Base-by-base conservation (phyloP, 2,797 vertebrate species). In the Myiothlypis coronata region DNA sequence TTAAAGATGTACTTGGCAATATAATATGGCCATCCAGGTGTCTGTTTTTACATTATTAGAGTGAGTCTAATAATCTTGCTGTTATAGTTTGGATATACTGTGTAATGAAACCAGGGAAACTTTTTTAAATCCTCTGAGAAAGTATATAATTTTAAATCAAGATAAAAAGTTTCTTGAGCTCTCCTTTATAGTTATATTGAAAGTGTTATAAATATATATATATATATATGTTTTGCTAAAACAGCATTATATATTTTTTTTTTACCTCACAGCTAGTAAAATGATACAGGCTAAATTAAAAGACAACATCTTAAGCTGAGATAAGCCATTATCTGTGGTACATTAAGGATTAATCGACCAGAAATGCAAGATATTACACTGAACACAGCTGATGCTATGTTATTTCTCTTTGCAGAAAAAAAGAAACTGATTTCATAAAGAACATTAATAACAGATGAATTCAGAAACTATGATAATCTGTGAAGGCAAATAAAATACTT, bases 331-430 rank as follows among this genome's bases (percentile, higher is more conserved):
- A 94, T 97, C 94, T 96, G 96, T 96, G 97, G 93, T 95, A 94
- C 95, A 94, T 97, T 97, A 97, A 97, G 92, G 76, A 96, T 96
- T 97, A 97, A 97, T 97, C 3, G 12, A 95, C 93, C 84, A 95
- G 93, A 97, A 98, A 96, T 97, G 53, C 83, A 94, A 86, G 90
- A 94, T 97, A 92, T 96, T 95, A 71, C 63, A 87, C 63, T 94
- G 83, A 91, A 96, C 82, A 84, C 32, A 96, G 76, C 74, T 95
- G 87, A 97, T 96, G 85, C 80, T 84, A 75, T 89, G 90, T 96
- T 97, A 95, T 96, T 97, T 93, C 96, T 98, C 84, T 94, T 97
- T 97, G 91, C 59, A 88, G 52, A 94, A 97, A 97, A 94, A 93
- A 94, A 97, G 37, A 83, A 87, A 87, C 90, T 96, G 19, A 94